phyloP scores from a whole-genome alignment of 1,140 invertebrate species.

The Brachionus rotundiformis region DNA sequence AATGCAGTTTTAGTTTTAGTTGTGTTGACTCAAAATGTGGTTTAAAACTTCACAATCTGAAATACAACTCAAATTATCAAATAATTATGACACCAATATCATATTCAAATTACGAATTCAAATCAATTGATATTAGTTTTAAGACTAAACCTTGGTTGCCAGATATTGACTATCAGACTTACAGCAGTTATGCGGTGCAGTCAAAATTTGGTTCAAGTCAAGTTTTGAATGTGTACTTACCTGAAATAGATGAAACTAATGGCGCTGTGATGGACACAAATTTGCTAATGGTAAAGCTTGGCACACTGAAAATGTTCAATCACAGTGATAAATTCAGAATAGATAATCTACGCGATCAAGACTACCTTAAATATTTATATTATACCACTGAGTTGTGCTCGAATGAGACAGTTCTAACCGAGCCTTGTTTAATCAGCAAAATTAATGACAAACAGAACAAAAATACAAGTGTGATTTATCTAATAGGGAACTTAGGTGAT shows the following conservation, averaged over 20 bases:
- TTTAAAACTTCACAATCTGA: background rate
- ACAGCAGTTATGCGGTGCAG: background rate
- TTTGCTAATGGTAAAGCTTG: constrained; percentile 8
- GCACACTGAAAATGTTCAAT: background rate
- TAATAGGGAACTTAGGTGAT: background rate
- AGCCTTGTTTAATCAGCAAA: background rate
- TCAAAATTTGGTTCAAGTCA: constrained; percentile 8
- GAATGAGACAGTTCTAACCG: background rate
- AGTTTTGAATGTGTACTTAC: constrained; percentile 3
- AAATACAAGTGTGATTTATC: background rate
- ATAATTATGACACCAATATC: background rate
- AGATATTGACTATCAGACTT: constrained; percentile 9
- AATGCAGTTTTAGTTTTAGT: background rate
- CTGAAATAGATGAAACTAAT: constrained; percentile 1
- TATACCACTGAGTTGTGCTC: background rate
- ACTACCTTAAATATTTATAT: constrained; percentile 16
- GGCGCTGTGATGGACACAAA: background rate
- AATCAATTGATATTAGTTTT: background rate
- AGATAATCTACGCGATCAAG: constrained; percentile 18
- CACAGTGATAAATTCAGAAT: background rate
- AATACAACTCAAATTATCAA: background rate
- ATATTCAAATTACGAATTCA: background rate
- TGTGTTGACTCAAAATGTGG: background rate
- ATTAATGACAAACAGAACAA: background rate
- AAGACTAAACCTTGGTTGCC: background rate